These are phyloP conservation scores for Pitangus sulphuratus DNA, from an alignment of 2,797 vertebrate species.

Conservation along the genomic window DNA sequence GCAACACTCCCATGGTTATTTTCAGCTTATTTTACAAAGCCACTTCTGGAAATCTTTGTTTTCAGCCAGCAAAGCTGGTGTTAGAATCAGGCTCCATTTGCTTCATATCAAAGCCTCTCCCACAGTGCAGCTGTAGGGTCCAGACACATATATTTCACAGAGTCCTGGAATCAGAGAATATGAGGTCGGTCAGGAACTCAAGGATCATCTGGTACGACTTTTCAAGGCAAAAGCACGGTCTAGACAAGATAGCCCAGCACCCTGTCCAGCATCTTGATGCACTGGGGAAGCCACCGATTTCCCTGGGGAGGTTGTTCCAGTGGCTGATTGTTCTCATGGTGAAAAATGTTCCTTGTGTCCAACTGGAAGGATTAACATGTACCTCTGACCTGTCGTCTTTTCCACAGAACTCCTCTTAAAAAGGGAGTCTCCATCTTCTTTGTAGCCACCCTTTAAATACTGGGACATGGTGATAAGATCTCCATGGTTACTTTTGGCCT, in stretches of 20 bases:
- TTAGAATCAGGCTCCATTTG: not conserved
- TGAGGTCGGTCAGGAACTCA: not conserved
- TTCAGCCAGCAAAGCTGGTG: not conserved
- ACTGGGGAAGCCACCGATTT: not conserved
- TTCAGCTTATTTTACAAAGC: not conserved
- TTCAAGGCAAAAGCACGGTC: not conserved
- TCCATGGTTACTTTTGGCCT: not conserved
- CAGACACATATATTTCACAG: not conserved
- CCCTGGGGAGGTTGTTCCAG: not conserved
- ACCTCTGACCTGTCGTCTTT: not conserved
- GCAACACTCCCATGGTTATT: not conserved
- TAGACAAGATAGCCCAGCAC: not conserved
- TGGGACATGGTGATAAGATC: not conserved
- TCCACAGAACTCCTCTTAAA: fast-evolving
- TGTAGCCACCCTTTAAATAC: not conserved
- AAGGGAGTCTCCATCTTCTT: not conserved
- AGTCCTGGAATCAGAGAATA: not conserved
- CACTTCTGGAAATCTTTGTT: not conserved
- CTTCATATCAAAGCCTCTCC: not conserved
- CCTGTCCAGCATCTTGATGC: not conserved
- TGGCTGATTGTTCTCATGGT: not conserved
- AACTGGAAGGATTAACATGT: not conserved
- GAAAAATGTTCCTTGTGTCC: not conserved
- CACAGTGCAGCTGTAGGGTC: not conserved
- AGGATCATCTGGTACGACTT: not conserved